These are phyloP conservation scores for Pelvicachromis taeniatus DNA, from an alignment of 2,113 vertebrate species.

Conservation along the genomic window DNA sequence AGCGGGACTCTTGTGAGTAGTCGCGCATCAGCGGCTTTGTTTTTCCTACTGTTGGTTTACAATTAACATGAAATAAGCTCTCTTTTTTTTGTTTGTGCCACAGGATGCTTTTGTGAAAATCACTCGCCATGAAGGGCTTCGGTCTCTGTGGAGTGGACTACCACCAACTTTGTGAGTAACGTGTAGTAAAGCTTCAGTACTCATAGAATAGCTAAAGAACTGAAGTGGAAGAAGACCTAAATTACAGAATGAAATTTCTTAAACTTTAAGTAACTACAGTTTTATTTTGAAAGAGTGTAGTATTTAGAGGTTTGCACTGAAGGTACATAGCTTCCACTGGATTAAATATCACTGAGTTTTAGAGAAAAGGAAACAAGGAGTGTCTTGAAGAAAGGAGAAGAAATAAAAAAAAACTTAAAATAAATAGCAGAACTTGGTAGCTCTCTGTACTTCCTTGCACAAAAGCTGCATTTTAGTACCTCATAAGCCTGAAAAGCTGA, in stretches of 20 bases:
- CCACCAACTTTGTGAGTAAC: slow-evolving; percentile 92
- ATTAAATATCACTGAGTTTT: background rate
- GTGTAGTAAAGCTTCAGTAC: background rate
- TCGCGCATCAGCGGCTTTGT: background rate
- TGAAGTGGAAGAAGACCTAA: background rate
- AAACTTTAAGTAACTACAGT: background rate
- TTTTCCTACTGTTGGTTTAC: background rate
- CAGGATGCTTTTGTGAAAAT: slow-evolving; percentile 98
- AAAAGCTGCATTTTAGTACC: background rate
- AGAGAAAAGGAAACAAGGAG: background rate
- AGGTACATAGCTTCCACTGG: background rate
- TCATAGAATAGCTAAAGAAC: background rate
- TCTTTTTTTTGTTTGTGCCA: background rate
- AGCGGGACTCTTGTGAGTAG: slow-evolving; percentile 85
- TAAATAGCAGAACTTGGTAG: background rate
- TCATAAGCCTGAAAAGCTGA: background rate
- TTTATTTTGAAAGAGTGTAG: background rate
- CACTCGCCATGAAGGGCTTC: slow-evolving; percentile 83
- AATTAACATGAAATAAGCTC: background rate
- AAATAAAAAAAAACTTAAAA: background rate
- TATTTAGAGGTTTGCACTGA: background rate
- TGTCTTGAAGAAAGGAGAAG: background rate
- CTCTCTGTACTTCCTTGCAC: background rate
- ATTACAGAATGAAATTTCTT: background rate
- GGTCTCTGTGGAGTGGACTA: slow-evolving; percentile 92